Evolutionary conservation across 1,140 invertebrate species (phyloP).

Genomic region (Lepidurus couesii): DNA sequence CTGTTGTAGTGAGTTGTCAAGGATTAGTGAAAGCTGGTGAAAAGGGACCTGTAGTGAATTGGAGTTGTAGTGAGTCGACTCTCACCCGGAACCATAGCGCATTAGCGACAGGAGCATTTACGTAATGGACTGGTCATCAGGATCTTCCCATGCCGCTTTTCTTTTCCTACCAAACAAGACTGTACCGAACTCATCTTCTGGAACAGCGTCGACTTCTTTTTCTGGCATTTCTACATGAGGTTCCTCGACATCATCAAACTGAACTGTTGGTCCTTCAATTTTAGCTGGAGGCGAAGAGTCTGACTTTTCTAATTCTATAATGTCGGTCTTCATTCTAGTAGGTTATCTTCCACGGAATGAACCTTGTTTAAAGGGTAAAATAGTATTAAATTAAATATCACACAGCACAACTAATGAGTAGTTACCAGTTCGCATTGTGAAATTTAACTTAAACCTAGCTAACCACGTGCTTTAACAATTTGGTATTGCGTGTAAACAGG

Average conservation of each 20-base stretch:
- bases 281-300: not conserved
- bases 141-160: slow-evolving; percentile 33
- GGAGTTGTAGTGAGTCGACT: no score
- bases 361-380: not conserved
- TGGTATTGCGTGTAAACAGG: not conserved
- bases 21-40: no score
- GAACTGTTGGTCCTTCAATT: not conserved
- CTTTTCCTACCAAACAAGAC: slow-evolving; percentile 5
- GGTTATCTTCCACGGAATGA: not conserved
- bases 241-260: not conserved
- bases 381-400: not conserved
- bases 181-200: not conserved
- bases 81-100: no score
- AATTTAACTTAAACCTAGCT: not conserved
- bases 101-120: not conserved
- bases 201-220: not conserved
- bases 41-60: no score
- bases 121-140: slow-evolving; percentile 30
- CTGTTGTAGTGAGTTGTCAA: no score
- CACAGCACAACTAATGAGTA: not conserved
- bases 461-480: not conserved
- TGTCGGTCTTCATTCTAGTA: not conserved
- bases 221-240: not conserved
- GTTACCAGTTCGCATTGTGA: not conserved
- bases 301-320: not conserved